A percentile compares a stretch with the other conserved stretches of the same genome.
Evolutionary conservation across 2,113 vertebrate genomes (phyloP).

Genomic region (Ophthalmolycus amberensis): DNA sequence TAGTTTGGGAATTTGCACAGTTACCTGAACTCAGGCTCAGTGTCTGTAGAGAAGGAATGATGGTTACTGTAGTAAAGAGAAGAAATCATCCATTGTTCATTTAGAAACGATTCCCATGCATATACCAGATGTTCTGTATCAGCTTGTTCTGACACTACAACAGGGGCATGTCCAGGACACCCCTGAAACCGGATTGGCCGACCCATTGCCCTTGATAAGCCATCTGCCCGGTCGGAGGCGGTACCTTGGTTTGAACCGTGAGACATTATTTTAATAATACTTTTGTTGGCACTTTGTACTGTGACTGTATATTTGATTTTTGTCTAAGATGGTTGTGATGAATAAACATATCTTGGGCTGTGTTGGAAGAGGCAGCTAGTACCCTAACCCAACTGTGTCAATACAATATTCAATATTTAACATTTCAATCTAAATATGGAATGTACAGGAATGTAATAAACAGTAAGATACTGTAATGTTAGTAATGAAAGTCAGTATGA

Average conservation of each 20-base stretch:
- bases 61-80: slow-evolving; percentile 17
- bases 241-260: not conserved
- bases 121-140: not conserved
- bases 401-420: not conserved
- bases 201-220: not conserved
- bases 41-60: slow-evolving; percentile 1
- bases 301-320: not conserved
- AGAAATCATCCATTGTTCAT: not conserved
- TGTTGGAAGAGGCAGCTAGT: not conserved
- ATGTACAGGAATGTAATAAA: not conserved
- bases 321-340: not conserved
- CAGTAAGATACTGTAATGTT: not conserved
- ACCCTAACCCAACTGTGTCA: too few species aligned
- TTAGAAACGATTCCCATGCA: not conserved
- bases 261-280: not conserved
- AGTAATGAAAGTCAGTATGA: not conserved
- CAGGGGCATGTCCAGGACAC: not conserved
- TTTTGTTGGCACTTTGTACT: not conserved
- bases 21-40: slow-evolving; percentile 37
- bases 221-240: not conserved
- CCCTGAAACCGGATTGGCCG: not conserved
- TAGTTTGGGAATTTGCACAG: not conserved
- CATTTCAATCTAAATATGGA: not conserved
- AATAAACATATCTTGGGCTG: not conserved
- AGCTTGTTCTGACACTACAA: not conserved